A percentile compares a stretch with the other conserved stretches of the same genome.
phyloP scores from a whole-genome alignment of 53 echinoderm and acorn worm species.

The Luidia sarsii region DNA sequence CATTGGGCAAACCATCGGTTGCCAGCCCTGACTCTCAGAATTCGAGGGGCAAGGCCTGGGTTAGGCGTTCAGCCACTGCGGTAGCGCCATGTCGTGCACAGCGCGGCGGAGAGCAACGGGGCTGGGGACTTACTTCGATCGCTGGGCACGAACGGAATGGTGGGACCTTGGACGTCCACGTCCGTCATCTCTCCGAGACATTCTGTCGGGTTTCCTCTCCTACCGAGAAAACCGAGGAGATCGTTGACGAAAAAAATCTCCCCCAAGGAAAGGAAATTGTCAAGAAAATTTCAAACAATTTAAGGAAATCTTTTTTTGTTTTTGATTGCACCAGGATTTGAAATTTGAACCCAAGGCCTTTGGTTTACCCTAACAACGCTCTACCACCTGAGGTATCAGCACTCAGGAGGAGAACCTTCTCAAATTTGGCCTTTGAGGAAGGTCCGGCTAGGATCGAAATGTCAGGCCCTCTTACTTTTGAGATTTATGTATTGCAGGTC shows the following conservation, averaged over 20 bases:
- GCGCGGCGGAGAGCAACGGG: constrained; percentile 15
- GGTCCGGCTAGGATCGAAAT: too few species aligned
- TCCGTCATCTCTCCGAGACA: constrained; percentile 36
- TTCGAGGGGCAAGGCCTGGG: constrained; percentile 25
- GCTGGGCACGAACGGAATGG: constrained; percentile 62
- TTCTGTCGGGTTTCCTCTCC: constrained; percentile 81
- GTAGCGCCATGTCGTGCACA: not conserved
- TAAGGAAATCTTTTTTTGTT: not conserved
- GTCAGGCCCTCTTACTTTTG: too few species aligned
- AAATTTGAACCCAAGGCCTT: not conserved
- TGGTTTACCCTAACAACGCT: too few species aligned
- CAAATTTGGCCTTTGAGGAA: too few species aligned
- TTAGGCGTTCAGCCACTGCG: not conserved
- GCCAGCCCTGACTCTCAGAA: too few species aligned
- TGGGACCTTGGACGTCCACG: constrained; percentile 58
- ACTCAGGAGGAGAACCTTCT: too few species aligned
- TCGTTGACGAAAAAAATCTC: not conserved
- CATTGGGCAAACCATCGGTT: too few species aligned
- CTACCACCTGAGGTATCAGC: too few species aligned
- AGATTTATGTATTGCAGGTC: too few species aligned
- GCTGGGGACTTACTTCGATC: not conserved
- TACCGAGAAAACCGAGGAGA: not conserved
- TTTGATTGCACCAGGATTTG: not conserved
- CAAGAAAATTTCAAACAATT: not conserved
- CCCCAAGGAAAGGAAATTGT: too few species aligned